phyloP scores from a whole-genome alignment of 2,113 vertebrate species.

The Saguinus midas region DNA sequence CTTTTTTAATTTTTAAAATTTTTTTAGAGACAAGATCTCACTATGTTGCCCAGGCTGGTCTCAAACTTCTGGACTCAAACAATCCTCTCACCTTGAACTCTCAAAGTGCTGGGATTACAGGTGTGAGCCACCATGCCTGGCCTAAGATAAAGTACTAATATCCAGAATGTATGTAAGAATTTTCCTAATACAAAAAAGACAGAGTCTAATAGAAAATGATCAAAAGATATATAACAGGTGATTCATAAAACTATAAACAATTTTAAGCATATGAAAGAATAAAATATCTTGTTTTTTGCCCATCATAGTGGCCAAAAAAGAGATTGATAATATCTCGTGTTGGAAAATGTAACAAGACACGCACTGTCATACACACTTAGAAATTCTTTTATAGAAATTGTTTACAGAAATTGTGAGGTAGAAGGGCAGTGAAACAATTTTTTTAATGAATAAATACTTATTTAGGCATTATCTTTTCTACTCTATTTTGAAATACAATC shows the following conservation, averaged over 20 bases:
- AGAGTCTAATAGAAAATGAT: not conserved
- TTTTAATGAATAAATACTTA: conserved; percentile 3
- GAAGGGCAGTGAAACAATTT: not conserved
- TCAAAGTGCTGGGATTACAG: no score
- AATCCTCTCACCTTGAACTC: no score
- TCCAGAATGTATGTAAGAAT: not conserved
- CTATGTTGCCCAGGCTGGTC: no score
- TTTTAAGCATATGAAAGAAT: not conserved
- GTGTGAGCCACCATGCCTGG: no score
- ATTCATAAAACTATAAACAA: not conserved
- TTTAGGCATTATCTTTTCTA: not conserved
- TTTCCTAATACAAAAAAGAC: not conserved
- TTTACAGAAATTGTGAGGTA: not conserved
- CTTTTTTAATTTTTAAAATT: no score
- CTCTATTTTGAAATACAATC: conserved; percentile 15
- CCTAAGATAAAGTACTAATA: conserved; percentile 7
- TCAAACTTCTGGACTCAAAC: no score
- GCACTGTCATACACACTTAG: not conserved
- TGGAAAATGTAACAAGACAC: not conserved
- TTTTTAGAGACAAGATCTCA: no score
- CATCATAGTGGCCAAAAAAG: not conserved
- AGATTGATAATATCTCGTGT: not conserved
- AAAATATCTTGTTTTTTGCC: not conserved
- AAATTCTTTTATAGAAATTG: not conserved
- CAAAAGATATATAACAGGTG: not conserved